These are phyloP conservation scores for Capitulum mitella DNA, from an alignment of 2,888 invertebrate genomes.

Conservation along the genomic window DNA sequence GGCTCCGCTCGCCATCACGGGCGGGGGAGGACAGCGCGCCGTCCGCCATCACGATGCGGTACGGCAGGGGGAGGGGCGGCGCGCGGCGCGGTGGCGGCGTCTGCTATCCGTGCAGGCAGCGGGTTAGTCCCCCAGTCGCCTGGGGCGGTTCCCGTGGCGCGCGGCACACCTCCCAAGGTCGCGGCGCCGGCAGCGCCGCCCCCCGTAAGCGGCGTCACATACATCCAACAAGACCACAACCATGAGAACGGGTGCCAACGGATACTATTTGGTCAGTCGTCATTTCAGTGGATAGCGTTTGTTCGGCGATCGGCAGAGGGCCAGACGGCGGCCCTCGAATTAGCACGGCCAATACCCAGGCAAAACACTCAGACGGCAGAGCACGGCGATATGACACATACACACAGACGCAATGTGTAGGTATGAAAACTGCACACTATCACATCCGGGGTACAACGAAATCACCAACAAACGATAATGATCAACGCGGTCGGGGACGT, in stretches of 20 bases:
- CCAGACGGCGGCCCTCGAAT: not conserved
- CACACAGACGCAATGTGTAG: not conserved
- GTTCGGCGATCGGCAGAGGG: not conserved
- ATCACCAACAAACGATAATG: not conserved
- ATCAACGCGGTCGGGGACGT: not conserved
- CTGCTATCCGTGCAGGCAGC: too few relatives aligned
- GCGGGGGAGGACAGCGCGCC: too few relatives aligned
- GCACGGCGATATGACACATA: not conserved
- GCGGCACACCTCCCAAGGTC: not conserved
- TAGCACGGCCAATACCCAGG: not conserved
- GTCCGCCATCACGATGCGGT: too few relatives aligned
- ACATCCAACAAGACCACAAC: slow-evolving; percentile 3
- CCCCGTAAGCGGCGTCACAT: not conserved
- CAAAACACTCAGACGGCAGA: not conserved
- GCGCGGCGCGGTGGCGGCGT: too few relatives aligned
- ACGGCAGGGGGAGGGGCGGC: too few relatives aligned
- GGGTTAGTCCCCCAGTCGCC: too few relatives aligned
- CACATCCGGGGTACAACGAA: not conserved
- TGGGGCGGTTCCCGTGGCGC: too few relatives aligned
- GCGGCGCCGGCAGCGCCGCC: not conserved
- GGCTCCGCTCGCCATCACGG: too few relatives aligned
- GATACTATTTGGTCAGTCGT: slow-evolving; percentile 7
- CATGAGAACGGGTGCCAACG: not conserved
- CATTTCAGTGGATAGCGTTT: not conserved
- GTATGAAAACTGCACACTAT: slow-evolving; percentile 23